These are phyloP conservation scores for Epizoanthus illoricatus DNA, from an alignment of 92 coral and sea anemone genomes.

Conservation along the genomic window DNA sequence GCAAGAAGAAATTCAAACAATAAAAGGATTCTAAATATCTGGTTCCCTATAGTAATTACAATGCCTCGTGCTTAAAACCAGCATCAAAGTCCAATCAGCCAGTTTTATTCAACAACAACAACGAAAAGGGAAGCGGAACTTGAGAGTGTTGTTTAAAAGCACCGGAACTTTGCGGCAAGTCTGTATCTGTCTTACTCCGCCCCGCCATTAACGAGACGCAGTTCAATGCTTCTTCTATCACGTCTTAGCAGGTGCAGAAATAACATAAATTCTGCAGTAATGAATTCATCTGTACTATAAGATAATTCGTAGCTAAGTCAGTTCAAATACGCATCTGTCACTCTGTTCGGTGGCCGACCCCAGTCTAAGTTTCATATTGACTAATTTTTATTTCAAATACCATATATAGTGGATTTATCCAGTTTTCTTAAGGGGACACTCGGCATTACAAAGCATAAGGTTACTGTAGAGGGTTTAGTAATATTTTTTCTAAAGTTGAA, in stretches of 20 bases:
- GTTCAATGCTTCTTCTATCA: not conserved
- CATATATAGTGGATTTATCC: too few species aligned
- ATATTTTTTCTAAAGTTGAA: too few species aligned
- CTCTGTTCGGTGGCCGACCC: not conserved
- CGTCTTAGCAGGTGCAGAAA: constrained; percentile 1
- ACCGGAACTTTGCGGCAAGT: constrained; percentile 18
- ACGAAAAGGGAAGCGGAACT: constrained; percentile 3
- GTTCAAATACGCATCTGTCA: not conserved
- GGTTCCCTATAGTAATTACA: not conserved
- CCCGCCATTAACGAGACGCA: not conserved
- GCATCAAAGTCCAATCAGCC: not conserved
- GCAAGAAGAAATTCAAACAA: constrained; percentile 4
- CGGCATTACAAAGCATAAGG: too few species aligned
- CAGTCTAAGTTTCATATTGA: too few species aligned
- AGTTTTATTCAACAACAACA: not conserved
- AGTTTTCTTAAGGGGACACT: too few species aligned
- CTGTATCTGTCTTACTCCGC: not conserved
- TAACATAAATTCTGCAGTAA: not conserved
- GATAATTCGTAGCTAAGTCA: not conserved
- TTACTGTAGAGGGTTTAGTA: too few species aligned
- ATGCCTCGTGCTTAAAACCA: constrained; percentile 3
- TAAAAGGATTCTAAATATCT: not conserved
- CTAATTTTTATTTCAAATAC: too few species aligned
- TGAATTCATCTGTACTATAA: not conserved
- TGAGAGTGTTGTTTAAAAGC: not conserved